A percentile compares a stretch with the other conserved stretches of the same genome.
Conservation (phyloP, 2,888 invertebrate genomes). For the Euplagia quadripunctaria region DNA sequence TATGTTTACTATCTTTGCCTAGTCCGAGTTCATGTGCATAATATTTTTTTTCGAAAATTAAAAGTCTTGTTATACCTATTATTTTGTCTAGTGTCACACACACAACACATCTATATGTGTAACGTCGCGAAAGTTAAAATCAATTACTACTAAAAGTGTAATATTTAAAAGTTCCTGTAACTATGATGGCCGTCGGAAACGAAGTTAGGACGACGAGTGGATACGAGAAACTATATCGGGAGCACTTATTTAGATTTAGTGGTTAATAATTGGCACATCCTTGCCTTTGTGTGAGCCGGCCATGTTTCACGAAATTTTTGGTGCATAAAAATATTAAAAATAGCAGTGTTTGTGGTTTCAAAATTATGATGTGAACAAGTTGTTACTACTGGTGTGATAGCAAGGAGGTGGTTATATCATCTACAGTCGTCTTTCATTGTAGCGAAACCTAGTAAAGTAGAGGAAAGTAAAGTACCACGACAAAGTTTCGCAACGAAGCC, state of each 20-base stretch:
- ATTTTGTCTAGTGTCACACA: no score
- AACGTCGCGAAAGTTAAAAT: no score
- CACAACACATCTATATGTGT: no score
- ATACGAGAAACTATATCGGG: slow-evolving; percentile 12
- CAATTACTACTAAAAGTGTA: not conserved
- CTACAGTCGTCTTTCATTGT: not conserved
- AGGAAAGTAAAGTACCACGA: not conserved
- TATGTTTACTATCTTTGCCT: no score
- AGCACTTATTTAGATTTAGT: slow-evolving; percentile 10
- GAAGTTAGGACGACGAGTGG: not conserved
- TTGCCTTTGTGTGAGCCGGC: slow-evolving; percentile 9
- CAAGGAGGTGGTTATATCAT: not conserved
- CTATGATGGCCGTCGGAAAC: not conserved
- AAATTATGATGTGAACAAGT: not conserved
- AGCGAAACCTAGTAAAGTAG: not conserved
- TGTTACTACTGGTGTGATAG: not conserved
- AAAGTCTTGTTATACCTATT: no score
- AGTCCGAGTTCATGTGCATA: no score
- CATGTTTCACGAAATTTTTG: slow-evolving; percentile 1
- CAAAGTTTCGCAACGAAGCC: not conserved
- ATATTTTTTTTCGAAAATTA: no score
- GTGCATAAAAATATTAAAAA: not conserved
- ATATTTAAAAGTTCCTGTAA: not conserved
- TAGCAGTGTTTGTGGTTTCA: not conserved
- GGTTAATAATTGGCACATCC: slow-evolving; percentile 8